Base-by-base conservation (phyloP, 2,888 invertebrate species). In the Pristionchus mayeri region DNA sequence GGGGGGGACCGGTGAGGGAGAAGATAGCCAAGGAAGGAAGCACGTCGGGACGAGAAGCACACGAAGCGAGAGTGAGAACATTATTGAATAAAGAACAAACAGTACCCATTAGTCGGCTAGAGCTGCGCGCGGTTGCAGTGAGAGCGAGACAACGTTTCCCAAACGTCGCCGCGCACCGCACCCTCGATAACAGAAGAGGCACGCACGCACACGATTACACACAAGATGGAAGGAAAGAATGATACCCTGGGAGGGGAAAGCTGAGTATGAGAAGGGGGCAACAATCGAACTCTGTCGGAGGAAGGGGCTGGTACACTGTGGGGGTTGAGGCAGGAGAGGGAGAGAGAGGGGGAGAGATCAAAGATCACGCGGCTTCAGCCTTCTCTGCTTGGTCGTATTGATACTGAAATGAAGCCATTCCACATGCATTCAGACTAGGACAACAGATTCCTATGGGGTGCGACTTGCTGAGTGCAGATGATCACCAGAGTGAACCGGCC, bases 21-120 rank as follows among this genome's bases (percentile, higher is more conserved):
- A n/a, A n/a, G 37, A 71, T 63, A 63, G 63, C 63, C 30, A 13
- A 4, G 16, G 34, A 63, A 27, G 18, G 63, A 63, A 63, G 63
- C 63, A 63, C 63, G 63, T 63, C 30, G 30, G 63, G 27, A 60
- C 30, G 63, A 63, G 30, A 63, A 63, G 63, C 63, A 63, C 34
- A 63, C 34, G 24, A 63, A 63, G 63, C 71, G 71, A 71, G 24
- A 40, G 40, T 9, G 71, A 4, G 71, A 34, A 44, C 71, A 24
- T n/a, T n/a, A 40, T 37, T 40, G 37, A 24, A 24, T 24, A 71
- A 40, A 40, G n/a, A 40, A 71, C n/a, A 71, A 44, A n/a, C 21
- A 16, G 40, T 71, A 71, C 71, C 71, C 71, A 71, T 71, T 40
- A 63, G 4, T 34, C 34, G 37, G 71, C 71, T 21, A 67, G 37